Evolutionary conservation across 2,797 vertebrate genomes (phyloP), one percentile per base, ranked within the genome.

Genomic region (Okamejei kenojei): DNA sequence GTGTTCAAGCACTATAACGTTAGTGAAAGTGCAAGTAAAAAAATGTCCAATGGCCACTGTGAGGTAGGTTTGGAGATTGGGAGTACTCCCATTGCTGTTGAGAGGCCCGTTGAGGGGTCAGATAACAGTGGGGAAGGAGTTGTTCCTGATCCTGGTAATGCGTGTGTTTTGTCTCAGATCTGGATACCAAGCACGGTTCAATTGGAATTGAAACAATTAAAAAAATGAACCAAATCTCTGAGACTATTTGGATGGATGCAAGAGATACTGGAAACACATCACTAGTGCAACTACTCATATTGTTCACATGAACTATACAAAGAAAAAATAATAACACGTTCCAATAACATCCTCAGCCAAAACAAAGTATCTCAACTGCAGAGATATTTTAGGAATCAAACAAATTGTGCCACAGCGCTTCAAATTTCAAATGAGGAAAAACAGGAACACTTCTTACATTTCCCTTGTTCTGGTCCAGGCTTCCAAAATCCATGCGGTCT

Each of bases 401-500:
- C 45, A 81, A 8, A 45, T 4, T 63, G 93, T 15, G 13, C 29
- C 10, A 58, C 1, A 29, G 23, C 45, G 15, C 23, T 86, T 32
- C 58, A 26, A 32, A 65, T 7, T 32, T 32, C 32, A 32, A 15
- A 19, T 63, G 6, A 32, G 21, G 10, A 1, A 92, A 54, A 45
- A 90, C 6, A 45, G 71, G 7, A 19, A 68, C 35, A 29, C 23
- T 61, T 94, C 96, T 96, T 93, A 96, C 96, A 84, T 95, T 96
- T 94, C 95, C 94, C 93, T 95, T 95, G 93, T 95, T 95, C 93
- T 74, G 26, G 0, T 93, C 93, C 82, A 93, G 93, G 68, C n/a
- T 93, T 73, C 2, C 26, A 13, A 68, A 35, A 93, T 84, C 84
- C 19, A 80, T 76, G 93, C 58, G 93, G 90, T 94, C 94, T 93